Evolutionary conservation across 2,113 vertebrate species (phyloP).

Genomic region (Toxotes jaculatrix): DNA sequence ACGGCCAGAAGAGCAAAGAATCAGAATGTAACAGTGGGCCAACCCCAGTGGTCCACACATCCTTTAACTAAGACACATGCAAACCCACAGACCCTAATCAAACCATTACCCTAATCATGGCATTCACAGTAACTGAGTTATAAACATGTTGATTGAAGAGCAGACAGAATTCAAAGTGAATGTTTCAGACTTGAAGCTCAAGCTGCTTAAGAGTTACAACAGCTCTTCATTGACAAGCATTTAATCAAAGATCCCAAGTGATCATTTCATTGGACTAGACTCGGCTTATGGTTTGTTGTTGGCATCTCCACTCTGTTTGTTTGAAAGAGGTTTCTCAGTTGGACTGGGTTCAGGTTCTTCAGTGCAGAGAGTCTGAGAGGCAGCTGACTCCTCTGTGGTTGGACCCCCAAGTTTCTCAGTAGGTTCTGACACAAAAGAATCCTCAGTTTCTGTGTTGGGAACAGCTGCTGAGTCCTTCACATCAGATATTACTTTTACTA

Average conservation of each 20-base stretch:
- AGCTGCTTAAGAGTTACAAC: not conserved
- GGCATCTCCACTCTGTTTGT: conserved; percentile 13
- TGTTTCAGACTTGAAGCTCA: not conserved
- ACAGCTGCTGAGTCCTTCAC: conserved; percentile 7
- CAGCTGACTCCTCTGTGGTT: not conserved
- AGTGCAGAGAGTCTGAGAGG: conserved; percentile 5
- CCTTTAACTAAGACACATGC: conserved; percentile 14
- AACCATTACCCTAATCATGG: not conserved
- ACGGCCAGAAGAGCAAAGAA: not conserved
- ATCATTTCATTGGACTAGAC: conserved; percentile 26
- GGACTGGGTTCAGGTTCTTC: conserved; percentile 15
- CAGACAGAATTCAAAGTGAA: conserved; percentile 1
- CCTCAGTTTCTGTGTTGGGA: conserved; percentile 9
- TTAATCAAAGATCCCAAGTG: conserved; percentile 6
- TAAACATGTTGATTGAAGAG: not conserved
- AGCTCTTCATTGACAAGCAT: conserved; percentile 3
- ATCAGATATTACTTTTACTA: not conserved
- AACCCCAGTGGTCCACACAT: not conserved
- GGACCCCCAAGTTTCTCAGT: conserved; percentile 8
- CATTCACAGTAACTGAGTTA: not conserved
- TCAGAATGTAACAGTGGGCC: not conserved
- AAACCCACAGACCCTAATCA: not conserved
- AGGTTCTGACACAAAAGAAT: not conserved
- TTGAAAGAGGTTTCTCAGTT: conserved; percentile 15
- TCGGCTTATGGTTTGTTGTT: not conserved